phyloP scores from a whole-genome alignment of 2,113 vertebrate species.

The Erythrolamprus reginae region DNA sequence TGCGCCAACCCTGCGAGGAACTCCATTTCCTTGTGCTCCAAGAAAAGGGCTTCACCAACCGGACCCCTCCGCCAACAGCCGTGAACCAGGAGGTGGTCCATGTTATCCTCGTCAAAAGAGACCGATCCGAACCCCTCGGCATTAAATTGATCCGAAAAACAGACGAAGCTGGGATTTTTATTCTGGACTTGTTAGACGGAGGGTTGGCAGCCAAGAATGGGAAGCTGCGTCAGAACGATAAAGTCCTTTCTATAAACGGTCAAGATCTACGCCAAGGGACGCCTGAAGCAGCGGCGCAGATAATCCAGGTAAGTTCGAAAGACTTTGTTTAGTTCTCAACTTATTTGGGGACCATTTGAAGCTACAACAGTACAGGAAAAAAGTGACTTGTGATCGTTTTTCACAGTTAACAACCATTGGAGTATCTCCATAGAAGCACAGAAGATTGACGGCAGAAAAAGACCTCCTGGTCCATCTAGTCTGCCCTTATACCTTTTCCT shows the following conservation, averaged over 20 bases:
- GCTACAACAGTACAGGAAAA: not conserved
- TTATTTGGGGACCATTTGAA: not conserved
- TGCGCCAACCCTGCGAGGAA: slow-evolving; percentile 71
- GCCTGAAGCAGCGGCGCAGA: slow-evolving; percentile 88
- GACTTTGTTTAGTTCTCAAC: not conserved
- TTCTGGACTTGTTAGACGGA: slow-evolving; percentile 83
- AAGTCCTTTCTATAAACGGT: slow-evolving; percentile 88
- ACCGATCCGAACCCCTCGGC: slow-evolving; percentile 79
- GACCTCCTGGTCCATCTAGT: no score
- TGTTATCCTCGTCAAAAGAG: slow-evolving; percentile 80
- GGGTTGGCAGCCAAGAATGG: slow-evolving; percentile 88
- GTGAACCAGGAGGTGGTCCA: slow-evolving; percentile 73
- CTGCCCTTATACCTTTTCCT: no score
- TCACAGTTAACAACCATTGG: not conserved
- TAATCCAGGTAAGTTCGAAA: slow-evolving; percentile 81
- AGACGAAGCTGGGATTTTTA: slow-evolving; percentile 84
- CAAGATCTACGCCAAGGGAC: slow-evolving; percentile 88
- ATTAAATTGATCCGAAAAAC: slow-evolving; percentile 90
- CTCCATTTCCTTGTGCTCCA: slow-evolving; percentile 83
- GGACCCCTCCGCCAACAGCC: slow-evolving; percentile 43
- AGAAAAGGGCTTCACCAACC: slow-evolving; percentile 85
- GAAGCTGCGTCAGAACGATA: slow-evolving; percentile 84
- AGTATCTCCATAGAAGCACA: no score
- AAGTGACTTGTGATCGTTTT: not conserved
- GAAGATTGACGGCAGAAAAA: no score